A percentile compares a stretch with the other conserved stretches of the same genome.
These are phyloP conservation scores for Crenichthys baileyi DNA, from an alignment of 2,797 vertebrate species.

Conservation along the genomic window DNA sequence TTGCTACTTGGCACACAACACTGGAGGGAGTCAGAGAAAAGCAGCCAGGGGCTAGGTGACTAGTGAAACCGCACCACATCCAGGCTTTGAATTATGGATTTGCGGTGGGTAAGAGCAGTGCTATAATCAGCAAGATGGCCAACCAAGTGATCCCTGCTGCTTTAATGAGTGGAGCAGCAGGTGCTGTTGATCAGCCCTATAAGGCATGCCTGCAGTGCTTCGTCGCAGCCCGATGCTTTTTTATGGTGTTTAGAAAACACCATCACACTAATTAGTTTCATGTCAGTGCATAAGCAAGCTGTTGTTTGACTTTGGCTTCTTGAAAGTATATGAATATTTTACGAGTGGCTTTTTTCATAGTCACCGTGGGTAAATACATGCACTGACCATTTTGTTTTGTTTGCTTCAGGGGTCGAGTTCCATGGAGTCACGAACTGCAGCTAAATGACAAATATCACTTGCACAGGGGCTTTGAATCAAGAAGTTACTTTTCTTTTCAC, in stretches of 20 bases:
- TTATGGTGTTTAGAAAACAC: slow-evolving; percentile 61
- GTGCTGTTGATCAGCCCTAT: slow-evolving; percentile 56
- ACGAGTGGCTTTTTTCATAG: slow-evolving; percentile 50
- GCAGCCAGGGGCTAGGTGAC: slow-evolving; percentile 31
- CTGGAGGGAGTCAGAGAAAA: slow-evolving; percentile 41
- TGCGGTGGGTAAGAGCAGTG: slow-evolving; percentile 43
- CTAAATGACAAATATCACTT: slow-evolving; percentile 38
- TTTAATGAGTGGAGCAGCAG: slow-evolving; percentile 50
- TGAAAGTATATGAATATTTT: slow-evolving; percentile 76
- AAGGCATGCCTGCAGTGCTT: slow-evolving; percentile 25
- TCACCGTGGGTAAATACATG: slow-evolving; percentile 59
- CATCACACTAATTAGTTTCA: slow-evolving; percentile 80
- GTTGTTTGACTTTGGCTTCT: slow-evolving; percentile 72
- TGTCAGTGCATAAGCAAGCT: slow-evolving; percentile 76
- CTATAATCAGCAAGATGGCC: slow-evolving; percentile 67
- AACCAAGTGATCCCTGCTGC: slow-evolving; percentile 58
- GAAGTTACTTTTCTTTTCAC: slow-evolving; percentile 64
- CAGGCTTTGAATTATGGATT: slow-evolving; percentile 76
- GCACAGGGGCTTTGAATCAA: slow-evolving; percentile 43
- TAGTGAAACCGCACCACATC: slow-evolving; percentile 62
- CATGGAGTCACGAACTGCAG: slow-evolving; percentile 27
- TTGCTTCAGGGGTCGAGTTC: slow-evolving; percentile 36
- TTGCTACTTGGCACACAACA: slow-evolving; percentile 49
- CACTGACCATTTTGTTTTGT: slow-evolving; percentile 59
- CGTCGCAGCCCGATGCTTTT: slow-evolving; percentile 42